Evolutionary conservation across 2,797 vertebrate genomes (phyloP), one percentile per base, ranked within the genome.

Genomic region (Gouania willdenowi): DNA sequence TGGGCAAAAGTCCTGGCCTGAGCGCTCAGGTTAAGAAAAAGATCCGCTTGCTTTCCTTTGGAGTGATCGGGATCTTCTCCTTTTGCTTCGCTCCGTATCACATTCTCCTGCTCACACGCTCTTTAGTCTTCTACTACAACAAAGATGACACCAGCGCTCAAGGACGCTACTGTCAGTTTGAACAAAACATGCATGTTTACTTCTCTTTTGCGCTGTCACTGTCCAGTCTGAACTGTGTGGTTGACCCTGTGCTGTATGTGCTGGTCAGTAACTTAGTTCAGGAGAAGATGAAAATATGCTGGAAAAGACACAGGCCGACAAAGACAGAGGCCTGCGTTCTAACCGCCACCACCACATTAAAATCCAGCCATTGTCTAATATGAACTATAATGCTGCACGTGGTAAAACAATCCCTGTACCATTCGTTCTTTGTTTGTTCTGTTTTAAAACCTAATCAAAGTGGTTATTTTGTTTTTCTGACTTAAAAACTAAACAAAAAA

Each of bases 61-160:
- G 81, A 0, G 86, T 91, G 41, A 87, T 90, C 11, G 67, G 68
- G 5, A 91, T 91, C 55, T 91, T 90, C 54, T 82, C 81, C 0
- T 2, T 90, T 35, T 91, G 89, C 61, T 91, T 86, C 6, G 87
- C 87, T 5, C 90, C 90, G 0, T 91, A 91, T 54, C 89, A 91
- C 58, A 29, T 91, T 17, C 50, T 89, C 28, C 67, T 91, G 26
- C 52, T 89, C 11, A 1, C 4, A 3, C 83, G 90, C 5, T 89
- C 89, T 0, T 21, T 90, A 0, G 61, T 69, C 7, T 87, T 69
- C 40, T 82, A 63, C 49, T 7, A 0, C 3, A 53, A 26, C 4
- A 48, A 20, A 2, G 0, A 19, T 0, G 0, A 29, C 4, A 1
- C 0, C 0, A 0, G 0, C 0, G 0, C 4, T 0, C 0, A 2